These are phyloP conservation scores for Jordanella pulchra DNA, from an alignment of 2,797 vertebrate genomes.

Conservation along the genomic window DNA sequence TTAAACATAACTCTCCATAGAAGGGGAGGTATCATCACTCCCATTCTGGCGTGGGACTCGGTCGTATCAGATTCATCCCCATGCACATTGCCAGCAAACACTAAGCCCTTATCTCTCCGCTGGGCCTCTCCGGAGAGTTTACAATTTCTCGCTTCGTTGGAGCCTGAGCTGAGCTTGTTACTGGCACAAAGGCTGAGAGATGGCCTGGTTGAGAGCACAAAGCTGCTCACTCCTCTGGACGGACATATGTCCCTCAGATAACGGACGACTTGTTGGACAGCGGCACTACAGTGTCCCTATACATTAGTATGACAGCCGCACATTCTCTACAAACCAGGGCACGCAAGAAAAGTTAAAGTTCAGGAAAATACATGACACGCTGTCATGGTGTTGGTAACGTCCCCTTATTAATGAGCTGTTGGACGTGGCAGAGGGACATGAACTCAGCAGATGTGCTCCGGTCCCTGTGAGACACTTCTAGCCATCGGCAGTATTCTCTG, in stretches of 20 bases:
- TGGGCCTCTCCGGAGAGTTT: slow-evolving; percentile 97
- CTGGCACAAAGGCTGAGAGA: slow-evolving; percentile 85
- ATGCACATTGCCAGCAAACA: slow-evolving; percentile 95
- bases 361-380: slow-evolving; percentile 34
- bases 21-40: slow-evolving; percentile 83
- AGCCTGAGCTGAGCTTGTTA: slow-evolving; percentile 98
- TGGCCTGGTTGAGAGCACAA: slow-evolving; percentile 90
- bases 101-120: slow-evolving; percentile 97
- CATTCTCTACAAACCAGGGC: slow-evolving; percentile 33
- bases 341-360: slow-evolving; percentile 61
- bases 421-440: slow-evolving; percentile 47
- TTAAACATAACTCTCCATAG: slow-evolving; percentile 84
- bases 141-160: slow-evolving; percentile 99
- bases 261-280: slow-evolving; percentile 86
- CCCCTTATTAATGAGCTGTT: slow-evolving; percentile 52
- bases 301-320: slow-evolving; percentile 50
- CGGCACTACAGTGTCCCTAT: slow-evolving; percentile 66
- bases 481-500: slow-evolving; percentile 45
- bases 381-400: slow-evolving; percentile 30
- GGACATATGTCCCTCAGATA: slow-evolving; percentile 91
- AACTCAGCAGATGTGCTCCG: slow-evolving; percentile 60
- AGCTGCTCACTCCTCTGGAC: slow-evolving; percentile 93
- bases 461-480: slow-evolving; percentile 54
- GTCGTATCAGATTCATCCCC: slow-evolving; percentile 95
- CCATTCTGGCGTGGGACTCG: slow-evolving; percentile 87